phyloP scores from a whole-genome alignment of 2,113 vertebrate genomes.

The Thunnus maccoyii region DNA sequence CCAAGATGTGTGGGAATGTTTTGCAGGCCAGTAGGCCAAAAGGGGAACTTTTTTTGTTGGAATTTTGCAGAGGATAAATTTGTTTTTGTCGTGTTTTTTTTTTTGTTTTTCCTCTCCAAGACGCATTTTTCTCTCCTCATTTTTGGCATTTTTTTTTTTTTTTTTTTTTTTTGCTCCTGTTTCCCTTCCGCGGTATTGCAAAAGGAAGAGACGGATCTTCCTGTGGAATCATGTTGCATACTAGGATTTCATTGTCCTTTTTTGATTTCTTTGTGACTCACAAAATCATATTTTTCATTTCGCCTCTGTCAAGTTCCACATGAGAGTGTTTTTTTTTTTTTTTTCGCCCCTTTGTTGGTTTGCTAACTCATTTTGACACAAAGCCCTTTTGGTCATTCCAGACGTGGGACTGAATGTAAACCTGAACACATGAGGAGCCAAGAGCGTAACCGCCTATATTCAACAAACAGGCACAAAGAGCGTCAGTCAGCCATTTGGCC shows the following conservation, averaged over 20 bases:
- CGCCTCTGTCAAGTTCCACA: slow-evolving; percentile 26
- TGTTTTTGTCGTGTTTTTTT: slow-evolving; percentile 1
- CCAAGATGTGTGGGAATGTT: slow-evolving; percentile 42
- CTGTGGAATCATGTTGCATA: slow-evolving; percentile 29
- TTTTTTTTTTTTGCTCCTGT: neutral
- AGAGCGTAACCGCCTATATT: slow-evolving; percentile 33
- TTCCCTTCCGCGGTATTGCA: slow-evolving; percentile 23
- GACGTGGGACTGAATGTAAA: slow-evolving; percentile 78
- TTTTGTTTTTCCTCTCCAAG: slow-evolving; percentile 9
- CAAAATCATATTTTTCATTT: slow-evolving; percentile 30
- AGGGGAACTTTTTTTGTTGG: slow-evolving; percentile 50
- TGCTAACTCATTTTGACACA: slow-evolving; percentile 46
- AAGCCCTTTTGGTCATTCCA: slow-evolving; percentile 57
- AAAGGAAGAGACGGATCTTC: slow-evolving; percentile 43
- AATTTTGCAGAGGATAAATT: slow-evolving; percentile 57
- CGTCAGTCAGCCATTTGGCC: slow-evolving; percentile 56
- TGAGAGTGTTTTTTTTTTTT: neutral
- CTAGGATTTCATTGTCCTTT: slow-evolving; percentile 24
- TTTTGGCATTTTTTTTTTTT: slow-evolving; percentile 9
- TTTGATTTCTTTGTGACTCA: slow-evolving; percentile 22
- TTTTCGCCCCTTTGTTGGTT: slow-evolving; percentile 6
- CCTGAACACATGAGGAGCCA: slow-evolving; percentile 54
- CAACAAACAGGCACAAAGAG: slow-evolving; percentile 44
- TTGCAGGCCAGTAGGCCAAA: slow-evolving; percentile 47
- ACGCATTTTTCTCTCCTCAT: slow-evolving; percentile 69